A percentile compares a stretch with the other conserved stretches of the same genome.
Conservation (phyloP, 2,797 vertebrate genomes). For the Spatula versicolor region DNA sequence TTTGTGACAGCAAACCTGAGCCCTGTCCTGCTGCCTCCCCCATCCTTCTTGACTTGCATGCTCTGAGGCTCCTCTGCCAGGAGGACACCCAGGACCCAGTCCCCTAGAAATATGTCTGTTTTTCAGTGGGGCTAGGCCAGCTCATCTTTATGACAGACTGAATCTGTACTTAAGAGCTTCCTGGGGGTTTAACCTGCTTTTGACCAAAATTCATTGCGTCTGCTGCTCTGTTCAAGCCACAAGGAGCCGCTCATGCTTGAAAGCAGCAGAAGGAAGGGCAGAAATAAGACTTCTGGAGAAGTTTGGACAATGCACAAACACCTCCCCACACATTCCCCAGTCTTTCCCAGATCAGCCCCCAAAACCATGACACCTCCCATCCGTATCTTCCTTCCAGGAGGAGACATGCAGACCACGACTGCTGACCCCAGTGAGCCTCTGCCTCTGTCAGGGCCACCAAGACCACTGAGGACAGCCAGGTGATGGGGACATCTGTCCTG, state of each 20-base stretch:
- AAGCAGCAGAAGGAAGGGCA: background rate
- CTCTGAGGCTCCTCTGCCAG: background rate
- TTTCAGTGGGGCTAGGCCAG: background rate
- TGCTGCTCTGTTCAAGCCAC: background rate
- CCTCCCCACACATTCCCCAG: fast-evolving
- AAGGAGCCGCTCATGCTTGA: background rate
- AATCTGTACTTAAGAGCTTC: background rate
- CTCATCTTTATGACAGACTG: background rate
- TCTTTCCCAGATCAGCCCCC: background rate
- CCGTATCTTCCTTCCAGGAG: fast-evolving
- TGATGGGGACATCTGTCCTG: background rate
- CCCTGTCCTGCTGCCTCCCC: background rate
- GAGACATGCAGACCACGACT: fast-evolving
- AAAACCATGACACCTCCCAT: fast-evolving
- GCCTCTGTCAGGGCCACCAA: background rate
- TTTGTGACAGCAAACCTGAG: background rate
- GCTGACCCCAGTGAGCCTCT: background rate
- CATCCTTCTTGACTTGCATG: background rate
- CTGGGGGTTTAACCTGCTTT: background rate
- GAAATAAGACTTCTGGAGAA: background rate
- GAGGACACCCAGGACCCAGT: background rate
- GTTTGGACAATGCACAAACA: fast-evolving
- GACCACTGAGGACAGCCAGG: background rate
- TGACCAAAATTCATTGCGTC: background rate
- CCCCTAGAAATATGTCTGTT: background rate